Evolutionary conservation across 2,113 vertebrate species (phyloP), one percentile per base, ranked within the genome.

Genomic region (Geothlypis trichas): DNA sequence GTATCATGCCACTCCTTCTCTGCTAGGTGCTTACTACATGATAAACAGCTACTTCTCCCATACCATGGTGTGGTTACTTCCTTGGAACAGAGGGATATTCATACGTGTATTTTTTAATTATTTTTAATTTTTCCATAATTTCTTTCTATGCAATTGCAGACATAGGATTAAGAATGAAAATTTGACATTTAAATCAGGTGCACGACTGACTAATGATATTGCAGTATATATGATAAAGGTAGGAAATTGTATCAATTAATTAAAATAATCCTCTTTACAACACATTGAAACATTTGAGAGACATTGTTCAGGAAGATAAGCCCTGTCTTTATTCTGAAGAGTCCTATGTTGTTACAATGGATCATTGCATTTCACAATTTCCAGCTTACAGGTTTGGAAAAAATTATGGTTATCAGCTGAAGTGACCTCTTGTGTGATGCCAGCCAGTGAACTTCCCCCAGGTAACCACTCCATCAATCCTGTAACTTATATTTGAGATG

Each of bases 221-320:
- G 39, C 10, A 65, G 44, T 73, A 87, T 96, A 96, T 95, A 74
- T 87, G 91, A 93, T 95, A 96, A 96, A 95, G 61, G 31, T 79
- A 57, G 87, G 82, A 95, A 97, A 94, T 95, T 87, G 89, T 96
- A 97, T 91, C 95, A 96, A 96, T 97, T 97, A 97, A 97, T 95
- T 81, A 93, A 86, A 94, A 97, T 96, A 93, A 98, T 92, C 69
- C 91, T 97, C 92, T 96, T 97, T 97, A 90, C 67, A 93, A 87
- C 37, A 33, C 77, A 51, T 93, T 97, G 96, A 93, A 92, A 88
- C 72, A 95, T 96, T 97, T 90, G 78, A 97, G 96, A 97, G 73
- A 63, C 93, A 94, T 94, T 98, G 93, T 93, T 97, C 91, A 96
- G 95, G 84, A 95, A 94, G 82, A n/a, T 86, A 85, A 95, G 61